Conservation (phyloP, 2,888 invertebrate genomes). For the Julus scandinavius region DNA sequence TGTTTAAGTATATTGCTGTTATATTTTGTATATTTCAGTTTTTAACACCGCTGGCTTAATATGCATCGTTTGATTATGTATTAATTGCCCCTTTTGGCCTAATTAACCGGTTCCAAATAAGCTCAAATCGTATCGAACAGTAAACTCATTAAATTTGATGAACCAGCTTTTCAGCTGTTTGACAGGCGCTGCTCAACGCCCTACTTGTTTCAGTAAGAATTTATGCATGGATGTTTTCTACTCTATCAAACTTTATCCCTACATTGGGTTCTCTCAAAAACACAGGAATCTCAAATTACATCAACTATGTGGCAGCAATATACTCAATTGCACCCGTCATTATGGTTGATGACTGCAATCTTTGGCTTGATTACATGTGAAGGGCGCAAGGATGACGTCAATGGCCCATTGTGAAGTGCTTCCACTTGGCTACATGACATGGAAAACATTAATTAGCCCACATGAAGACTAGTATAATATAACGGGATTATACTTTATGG, state of each 20-base stretch:
- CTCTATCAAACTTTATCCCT: slow-evolving; percentile 12
- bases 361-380: slow-evolving; percentile 33
- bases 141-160: slow-evolving; percentile 15
- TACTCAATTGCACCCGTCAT: slow-evolving; percentile 16
- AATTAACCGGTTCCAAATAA: neutral
- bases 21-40: neutral
- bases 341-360: slow-evolving; percentile 18
- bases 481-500: neutral
- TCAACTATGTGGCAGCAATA: slow-evolving; percentile 6
- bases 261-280: neutral
- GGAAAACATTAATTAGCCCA: slow-evolving; percentile 2
- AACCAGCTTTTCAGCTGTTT: neutral
- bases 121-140: neutral
- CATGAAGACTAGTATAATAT: neutral
- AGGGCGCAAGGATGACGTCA: neutral
- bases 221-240: slow-evolving; percentile 12
- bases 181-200: neutral
- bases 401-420: slow-evolving; percentile 33
- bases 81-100: neutral
- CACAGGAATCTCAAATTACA: slow-evolving; percentile 33
- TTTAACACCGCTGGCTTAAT: neutral
- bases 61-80: too few species aligned
- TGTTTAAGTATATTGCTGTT: too few species aligned
- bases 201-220: slow-evolving; percentile 6
- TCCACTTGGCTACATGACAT: slow-evolving; percentile 17